phyloP scores from a whole-genome alignment of 2,797 vertebrate genomes.

The Harpagifer antarcticus region DNA sequence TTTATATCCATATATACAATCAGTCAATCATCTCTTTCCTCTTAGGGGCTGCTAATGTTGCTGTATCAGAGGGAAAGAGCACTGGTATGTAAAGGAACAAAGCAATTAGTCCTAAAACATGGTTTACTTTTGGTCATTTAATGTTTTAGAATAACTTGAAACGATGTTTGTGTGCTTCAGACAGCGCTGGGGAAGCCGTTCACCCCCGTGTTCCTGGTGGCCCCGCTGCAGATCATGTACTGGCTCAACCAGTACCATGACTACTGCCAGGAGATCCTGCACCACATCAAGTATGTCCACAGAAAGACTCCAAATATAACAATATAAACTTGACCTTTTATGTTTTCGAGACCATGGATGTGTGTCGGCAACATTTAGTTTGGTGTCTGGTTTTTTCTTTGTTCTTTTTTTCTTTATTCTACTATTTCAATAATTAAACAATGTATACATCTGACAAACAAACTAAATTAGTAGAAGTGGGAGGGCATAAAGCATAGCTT shows the following conservation, averaged over 20 bases:
- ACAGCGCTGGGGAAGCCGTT: constrained; percentile 77
- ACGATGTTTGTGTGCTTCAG: constrained; percentile 66
- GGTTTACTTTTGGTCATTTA: neutral
- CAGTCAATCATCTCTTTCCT: neutral
- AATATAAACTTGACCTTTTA: too few species aligned
- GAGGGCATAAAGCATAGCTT: too few species aligned
- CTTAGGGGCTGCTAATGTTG: constrained; percentile 90
- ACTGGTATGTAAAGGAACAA: constrained; percentile 82
- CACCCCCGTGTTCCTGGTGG: constrained; percentile 88
- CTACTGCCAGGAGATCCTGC: constrained; percentile 89
- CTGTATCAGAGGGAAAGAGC: constrained; percentile 90
- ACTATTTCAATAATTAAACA: too few species aligned
- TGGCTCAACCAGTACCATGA: constrained; percentile 92
- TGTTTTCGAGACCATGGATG: too few species aligned
- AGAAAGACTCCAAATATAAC: neutral
- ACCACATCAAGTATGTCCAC: constrained; percentile 87
- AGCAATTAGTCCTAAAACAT: too few species aligned
- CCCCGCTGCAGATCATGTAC: constrained; percentile 86
- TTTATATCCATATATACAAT: too few species aligned
- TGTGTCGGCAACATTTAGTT: too few species aligned
- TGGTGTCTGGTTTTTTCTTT: too few species aligned
- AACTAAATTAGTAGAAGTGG: too few species aligned
- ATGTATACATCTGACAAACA: too few species aligned
- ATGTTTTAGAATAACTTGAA: neutral
- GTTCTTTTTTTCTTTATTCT: too few species aligned